Evolutionary conservation across 2,113 vertebrate genomes (phyloP).

Genomic region (Neopipo cinnamomea): DNA sequence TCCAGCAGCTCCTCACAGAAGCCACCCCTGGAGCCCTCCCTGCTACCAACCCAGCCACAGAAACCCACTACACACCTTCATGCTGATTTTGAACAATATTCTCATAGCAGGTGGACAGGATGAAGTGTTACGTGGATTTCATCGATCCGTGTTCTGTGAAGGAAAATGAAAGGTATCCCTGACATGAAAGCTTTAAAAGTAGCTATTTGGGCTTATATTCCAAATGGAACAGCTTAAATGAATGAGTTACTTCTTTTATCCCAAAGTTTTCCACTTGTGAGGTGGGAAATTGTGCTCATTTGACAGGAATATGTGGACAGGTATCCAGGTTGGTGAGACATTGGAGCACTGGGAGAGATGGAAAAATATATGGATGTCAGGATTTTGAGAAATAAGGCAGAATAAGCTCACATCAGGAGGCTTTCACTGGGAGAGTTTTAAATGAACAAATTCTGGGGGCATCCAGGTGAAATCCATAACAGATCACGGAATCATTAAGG

Average conservation of each 20-base stretch:
- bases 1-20: no score
- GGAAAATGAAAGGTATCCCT: not conserved
- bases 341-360: not conserved
- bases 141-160: not conserved
- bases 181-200: not conserved
- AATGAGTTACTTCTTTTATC: not conserved
- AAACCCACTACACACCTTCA: not conserved
- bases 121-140: not conserved
- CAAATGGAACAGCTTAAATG: not conserved
- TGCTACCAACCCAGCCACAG: no score
- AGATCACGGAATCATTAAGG: not conserved
- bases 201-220: not conserved
- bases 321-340: not conserved
- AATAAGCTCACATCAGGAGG: not conserved
- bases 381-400: not conserved
- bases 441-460: not conserved
- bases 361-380: not conserved
- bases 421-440: not conserved
- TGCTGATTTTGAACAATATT: not conserved
- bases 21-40: no score
- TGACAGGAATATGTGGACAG: not conserved
- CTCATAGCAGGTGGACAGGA: fast-evolving
- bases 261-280: not conserved
- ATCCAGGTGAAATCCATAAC: not conserved
- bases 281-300: not conserved